These are phyloP conservation scores for Limnodromus scolopaceus DNA, from an alignment of 2,797 vertebrate genomes.

Conservation along the genomic window DNA sequence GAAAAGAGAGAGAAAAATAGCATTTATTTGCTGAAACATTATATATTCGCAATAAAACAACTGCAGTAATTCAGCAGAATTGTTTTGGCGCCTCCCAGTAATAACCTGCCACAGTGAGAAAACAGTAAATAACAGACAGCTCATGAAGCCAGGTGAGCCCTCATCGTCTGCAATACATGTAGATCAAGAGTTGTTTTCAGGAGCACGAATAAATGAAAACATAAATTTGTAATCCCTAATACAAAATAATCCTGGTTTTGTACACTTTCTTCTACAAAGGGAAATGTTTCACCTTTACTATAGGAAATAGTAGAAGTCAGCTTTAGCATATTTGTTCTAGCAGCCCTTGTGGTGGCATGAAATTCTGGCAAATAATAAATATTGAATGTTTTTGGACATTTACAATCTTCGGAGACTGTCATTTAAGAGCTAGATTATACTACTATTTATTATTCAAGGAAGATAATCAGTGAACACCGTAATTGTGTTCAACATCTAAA, in stretches of 20 bases:
- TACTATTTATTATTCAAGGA: background rate
- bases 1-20: background rate
- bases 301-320: background rate
- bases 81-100: background rate
- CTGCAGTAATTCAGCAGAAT: background rate
- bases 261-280: background rate
- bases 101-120: background rate
- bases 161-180: background rate
- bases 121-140: background rate
- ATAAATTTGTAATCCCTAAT: background rate
- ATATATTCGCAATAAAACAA: background rate
- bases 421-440: background rate
- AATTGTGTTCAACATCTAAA: slow-evolving; percentile 4
- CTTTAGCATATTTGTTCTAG: background rate
- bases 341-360: background rate
- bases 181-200: background rate
- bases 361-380: background rate
- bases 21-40: background rate
- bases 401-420: background rate
- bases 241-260: background rate
- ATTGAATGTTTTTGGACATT: background rate
- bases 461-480: background rate
- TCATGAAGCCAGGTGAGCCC: background rate
- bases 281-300: background rate
- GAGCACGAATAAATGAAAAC: background rate